Percentiles rank a stretch among this genome's conserved stretches.
Evolutionary conservation across 2,888 invertebrate genomes (phyloP).

Genomic region (Dasysyrphus albostriatus): DNA sequence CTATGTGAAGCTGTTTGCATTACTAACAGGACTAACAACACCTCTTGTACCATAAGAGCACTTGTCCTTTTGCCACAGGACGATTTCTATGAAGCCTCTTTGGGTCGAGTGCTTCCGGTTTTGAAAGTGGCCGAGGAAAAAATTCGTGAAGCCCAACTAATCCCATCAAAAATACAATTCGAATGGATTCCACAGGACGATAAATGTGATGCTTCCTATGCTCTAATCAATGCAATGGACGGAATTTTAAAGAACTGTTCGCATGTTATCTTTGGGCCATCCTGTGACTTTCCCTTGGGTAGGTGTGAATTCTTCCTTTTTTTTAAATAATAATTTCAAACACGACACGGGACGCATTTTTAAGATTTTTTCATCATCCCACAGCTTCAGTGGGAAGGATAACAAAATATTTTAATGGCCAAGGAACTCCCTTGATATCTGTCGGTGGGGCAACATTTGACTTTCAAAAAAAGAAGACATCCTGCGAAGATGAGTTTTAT

Average conservation of each 20-base stretch:
- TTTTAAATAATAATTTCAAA: neutral
- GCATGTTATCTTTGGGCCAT: slow-evolving; percentile 91
- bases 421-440: slow-evolving; percentile 90
- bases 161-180: slow-evolving; percentile 86
- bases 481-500: slow-evolving; percentile 90
- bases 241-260: slow-evolving; percentile 89
- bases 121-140: slow-evolving; percentile 87
- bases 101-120: slow-evolving; percentile 87
- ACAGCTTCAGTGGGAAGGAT: slow-evolving; percentile 92
- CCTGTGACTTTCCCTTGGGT: slow-evolving; percentile 93
- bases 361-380: slow-evolving; percentile 68
- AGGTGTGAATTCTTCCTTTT: slow-evolving; percentile 82
- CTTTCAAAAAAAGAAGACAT: slow-evolving; percentile 89
- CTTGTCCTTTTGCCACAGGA: slow-evolving; percentile 88
- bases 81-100: slow-evolving; percentile 85
- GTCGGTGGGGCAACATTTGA: slow-evolving; percentile 92
- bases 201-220: slow-evolving; percentile 89
- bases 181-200: slow-evolving; percentile 88
- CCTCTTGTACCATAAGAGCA: slow-evolving; percentile 87
- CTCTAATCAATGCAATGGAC: slow-evolving; percentile 89
- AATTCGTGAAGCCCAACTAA: slow-evolving; percentile 84
- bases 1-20: slow-evolving; percentile 81
- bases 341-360: neutral
- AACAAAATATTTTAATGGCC: slow-evolving; percentile 90
- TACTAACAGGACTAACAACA: slow-evolving; percentile 33